These are phyloP conservation scores for Falco peregrinus DNA, from an alignment of 2,797 vertebrate genomes.

Conservation along the genomic window DNA sequence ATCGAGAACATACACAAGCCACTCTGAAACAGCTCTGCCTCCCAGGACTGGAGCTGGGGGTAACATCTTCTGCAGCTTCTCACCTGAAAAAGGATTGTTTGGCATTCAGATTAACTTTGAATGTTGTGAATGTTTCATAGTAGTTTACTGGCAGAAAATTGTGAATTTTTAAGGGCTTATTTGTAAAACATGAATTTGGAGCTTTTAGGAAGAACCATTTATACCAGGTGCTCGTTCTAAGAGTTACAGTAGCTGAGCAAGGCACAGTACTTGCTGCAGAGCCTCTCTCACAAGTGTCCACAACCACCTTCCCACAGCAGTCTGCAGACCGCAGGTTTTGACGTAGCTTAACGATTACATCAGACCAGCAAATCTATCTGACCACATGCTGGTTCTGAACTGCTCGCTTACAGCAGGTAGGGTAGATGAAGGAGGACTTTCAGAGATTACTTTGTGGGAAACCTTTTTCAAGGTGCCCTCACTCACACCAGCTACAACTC, in stretches of 20 bases:
- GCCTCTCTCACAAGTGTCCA: not conserved
- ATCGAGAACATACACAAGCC: not conserved
- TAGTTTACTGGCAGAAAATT: not conserved
- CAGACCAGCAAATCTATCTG: not conserved
- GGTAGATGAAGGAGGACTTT: not conserved
- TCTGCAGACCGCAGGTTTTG: not conserved
- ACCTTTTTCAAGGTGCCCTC: not conserved
- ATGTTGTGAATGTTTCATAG: slow-evolving; percentile 50
- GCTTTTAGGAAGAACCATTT: not conserved
- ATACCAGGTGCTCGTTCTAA: not conserved
- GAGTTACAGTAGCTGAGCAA: not conserved
- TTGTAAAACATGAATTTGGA: slow-evolving; percentile 42
- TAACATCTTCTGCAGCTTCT: not conserved
- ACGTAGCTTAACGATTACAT: rapidly evolving
- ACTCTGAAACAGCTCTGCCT: not conserved
- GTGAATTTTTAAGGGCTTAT: slow-evolving; percentile 44
- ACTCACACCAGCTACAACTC: rapidly evolving
- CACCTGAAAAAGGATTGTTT: slow-evolving; percentile 23
- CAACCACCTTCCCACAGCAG: not conserved
- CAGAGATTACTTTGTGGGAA: not conserved
- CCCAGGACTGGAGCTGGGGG: not conserved
- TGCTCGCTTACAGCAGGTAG: not conserved
- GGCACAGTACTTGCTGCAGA: not conserved
- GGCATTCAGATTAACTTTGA: slow-evolving; percentile 21
- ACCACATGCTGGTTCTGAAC: rapidly evolving